These are phyloP conservation scores for Tineola bisselliella DNA, from an alignment of 2,888 invertebrate species.

Conservation along the genomic window DNA sequence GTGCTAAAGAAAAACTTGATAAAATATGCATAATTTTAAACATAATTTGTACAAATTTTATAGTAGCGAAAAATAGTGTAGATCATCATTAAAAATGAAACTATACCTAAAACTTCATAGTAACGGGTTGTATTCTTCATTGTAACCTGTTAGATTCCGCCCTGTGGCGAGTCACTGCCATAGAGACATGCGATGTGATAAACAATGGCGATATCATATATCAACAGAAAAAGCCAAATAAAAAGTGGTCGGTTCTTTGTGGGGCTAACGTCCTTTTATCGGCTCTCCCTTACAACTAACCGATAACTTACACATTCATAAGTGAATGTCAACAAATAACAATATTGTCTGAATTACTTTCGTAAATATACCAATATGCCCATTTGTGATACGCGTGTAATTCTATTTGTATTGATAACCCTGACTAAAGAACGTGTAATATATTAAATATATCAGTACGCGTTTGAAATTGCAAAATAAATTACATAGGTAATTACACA, in stretches of 20 bases:
- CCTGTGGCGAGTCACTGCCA: not conserved
- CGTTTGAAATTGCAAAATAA: not conserved
- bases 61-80: too few relatives aligned
- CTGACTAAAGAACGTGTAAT: too few relatives aligned
- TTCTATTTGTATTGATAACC: too few relatives aligned
- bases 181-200: constrained; percentile 12
- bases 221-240: constrained; percentile 7
- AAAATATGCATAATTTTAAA: not conserved
- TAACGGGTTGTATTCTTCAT: not conserved
- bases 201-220: constrained; percentile 12
- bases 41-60: too few relatives aligned
- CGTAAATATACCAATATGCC: not conserved
- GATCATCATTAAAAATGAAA: too few relatives aligned
- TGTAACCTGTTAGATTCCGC: not conserved
- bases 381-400: not conserved
- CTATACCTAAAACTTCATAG: not conserved
- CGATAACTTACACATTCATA: constrained; percentile 1
- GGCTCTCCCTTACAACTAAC: not conserved
- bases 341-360: not conserved
- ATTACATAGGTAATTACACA: not conserved
- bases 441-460: too few relatives aligned
- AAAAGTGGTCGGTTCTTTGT: not conserved
- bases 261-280: constrained; percentile 14
- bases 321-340: constrained; percentile 1
- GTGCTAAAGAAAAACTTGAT: constrained; percentile 14